Evolutionary conservation across 2,113 vertebrate genomes (phyloP).

Genomic region (Callorhinus ursinus): DNA sequence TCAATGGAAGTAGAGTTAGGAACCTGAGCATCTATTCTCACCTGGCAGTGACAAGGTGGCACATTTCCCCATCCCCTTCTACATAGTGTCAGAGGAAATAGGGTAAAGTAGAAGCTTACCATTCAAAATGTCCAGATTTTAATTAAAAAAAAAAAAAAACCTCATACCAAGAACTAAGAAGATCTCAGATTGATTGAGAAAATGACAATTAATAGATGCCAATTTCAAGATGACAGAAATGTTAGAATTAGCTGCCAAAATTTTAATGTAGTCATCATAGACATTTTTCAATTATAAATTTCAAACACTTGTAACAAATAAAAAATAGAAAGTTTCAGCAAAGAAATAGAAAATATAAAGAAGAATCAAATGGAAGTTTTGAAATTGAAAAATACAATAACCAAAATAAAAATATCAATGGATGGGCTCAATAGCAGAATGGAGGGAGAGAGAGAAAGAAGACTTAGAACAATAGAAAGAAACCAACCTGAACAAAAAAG

Average conservation of each 20-base stretch:
- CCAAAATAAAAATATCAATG: background rate
- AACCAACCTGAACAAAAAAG: background rate
- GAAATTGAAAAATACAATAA: background rate
- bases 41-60: background rate
- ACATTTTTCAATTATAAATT: background rate
- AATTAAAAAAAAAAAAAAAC: background rate
- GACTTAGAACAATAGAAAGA: background rate
- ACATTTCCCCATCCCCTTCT: no score
- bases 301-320: background rate
- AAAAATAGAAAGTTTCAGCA: background rate
- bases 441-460: background rate
- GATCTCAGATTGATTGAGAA: background rate
- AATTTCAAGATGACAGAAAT: background rate
- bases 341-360: background rate
- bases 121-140: background rate
- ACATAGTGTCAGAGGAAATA: background rate
- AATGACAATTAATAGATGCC: background rate
- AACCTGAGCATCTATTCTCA: background rate
- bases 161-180: background rate
- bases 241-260: background rate
- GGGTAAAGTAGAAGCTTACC: background rate
- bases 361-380: background rate
- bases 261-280: background rate
- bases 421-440: background rate
- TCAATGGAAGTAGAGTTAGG: background rate